Percentiles rank a stretch among this genome's conserved stretches.
Evolutionary conservation across 2,888 invertebrate genomes (phyloP).

Genomic region (Ischnus inquisitorius): DNA sequence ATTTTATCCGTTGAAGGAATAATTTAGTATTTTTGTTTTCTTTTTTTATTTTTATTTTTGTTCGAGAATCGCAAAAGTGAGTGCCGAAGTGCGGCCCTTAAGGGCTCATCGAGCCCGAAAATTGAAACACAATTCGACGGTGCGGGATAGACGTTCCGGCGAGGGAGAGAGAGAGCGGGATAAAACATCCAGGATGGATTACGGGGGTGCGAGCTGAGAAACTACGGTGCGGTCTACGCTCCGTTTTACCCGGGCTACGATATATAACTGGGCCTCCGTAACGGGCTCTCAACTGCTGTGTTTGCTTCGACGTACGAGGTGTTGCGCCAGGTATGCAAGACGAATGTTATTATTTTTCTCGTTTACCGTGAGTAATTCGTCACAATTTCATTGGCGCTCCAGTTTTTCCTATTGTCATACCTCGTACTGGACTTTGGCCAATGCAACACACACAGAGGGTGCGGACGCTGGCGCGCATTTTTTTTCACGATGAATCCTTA

Average conservation of each 20-base stretch:
- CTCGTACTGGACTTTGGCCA: no score
- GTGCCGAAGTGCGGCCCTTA: slow-evolving; percentile 9
- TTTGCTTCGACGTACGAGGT: slow-evolving; percentile 16
- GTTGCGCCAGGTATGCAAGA: slow-evolving; percentile 40
- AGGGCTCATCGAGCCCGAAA: not conserved
- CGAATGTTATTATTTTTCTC: not conserved
- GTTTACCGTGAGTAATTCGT: no score
- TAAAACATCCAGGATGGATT: slow-evolving; percentile 40
- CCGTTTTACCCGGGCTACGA: slow-evolving; percentile 9
- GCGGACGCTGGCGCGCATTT: not conserved
- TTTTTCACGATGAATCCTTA: not conserved
- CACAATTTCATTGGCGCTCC: no score
- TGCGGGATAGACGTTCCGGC: not conserved
- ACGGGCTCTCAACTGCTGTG: slow-evolving; percentile 19
- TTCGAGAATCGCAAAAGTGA: not conserved
- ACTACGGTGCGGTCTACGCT: slow-evolving; percentile 30
- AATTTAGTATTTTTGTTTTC: not conserved
- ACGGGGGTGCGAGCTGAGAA: slow-evolving; percentile 39
- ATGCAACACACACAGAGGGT: not conserved
- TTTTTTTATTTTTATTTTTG: not conserved
- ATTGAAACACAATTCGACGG: not conserved
- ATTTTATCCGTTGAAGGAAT: not conserved
- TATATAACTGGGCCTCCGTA: not conserved
- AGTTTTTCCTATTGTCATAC: no score
- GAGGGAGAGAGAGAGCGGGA: slow-evolving; percentile 6